Evolutionary conservation across 2,888 invertebrate genomes (phyloP), one percentile per base, ranked within the genome.

Genomic region (Drosophila birchii): DNA sequence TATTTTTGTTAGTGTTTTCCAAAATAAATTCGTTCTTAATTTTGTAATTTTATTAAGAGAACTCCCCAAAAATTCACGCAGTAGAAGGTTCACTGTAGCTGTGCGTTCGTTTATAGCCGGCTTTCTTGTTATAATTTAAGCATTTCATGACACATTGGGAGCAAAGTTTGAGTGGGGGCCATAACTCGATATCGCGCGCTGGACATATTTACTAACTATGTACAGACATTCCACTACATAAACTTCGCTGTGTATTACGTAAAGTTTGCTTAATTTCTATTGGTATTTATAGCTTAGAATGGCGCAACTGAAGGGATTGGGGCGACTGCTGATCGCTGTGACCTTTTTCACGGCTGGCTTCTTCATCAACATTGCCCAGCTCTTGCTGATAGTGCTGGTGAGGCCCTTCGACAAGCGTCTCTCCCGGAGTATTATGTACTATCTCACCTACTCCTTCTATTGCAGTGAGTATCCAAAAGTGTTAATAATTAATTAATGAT

Each of bases 271-370:
- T 20, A 54, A n/a, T 18, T 9, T 44, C 26, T n/a, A 41, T 67
- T 64, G 26, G 11, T 75, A 79, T 74, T 74, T 58, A 43, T 73
- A 72, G 74, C 56, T 39, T 26, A 43, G 26, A 20, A 85, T 73
- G 72, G 43, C 41, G 38, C 54, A 64, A 26, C 63, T 64, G 7
- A 58, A 43, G 49, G 72, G 72, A 12, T 92, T 96, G 89, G 93
- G 95, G 62, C 97, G 97, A 92, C 93, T 97, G 90, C 95, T 96
- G 93, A 95, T 97, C 92, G 96, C 96, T 73, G 96, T 97, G 89
- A 96, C 96, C 67, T 97, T 97, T 93, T 96, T 97, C 90, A 95
- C 95, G 76, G 97, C 97, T 45, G 98, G 98, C 60, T 92, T 98
- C 75, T 94, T 97, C 79, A 94, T 98, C 76, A 98, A 96, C 93